Evolutionary conservation across 2,797 vertebrate species (phyloP).

Genomic region (Anniella stebbinsi): DNA sequence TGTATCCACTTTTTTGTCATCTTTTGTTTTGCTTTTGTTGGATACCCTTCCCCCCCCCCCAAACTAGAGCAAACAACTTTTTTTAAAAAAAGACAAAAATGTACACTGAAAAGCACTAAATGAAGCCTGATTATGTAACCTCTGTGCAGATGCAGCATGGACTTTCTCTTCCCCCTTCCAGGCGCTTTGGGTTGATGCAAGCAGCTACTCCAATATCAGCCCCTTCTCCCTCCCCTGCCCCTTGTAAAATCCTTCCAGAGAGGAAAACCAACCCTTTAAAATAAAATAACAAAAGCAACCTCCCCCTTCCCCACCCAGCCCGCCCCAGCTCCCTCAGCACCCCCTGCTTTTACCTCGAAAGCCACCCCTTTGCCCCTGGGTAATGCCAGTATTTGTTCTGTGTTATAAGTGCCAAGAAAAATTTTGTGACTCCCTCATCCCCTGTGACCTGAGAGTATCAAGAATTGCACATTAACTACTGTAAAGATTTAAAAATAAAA

Average conservation of each 20-base stretch:
- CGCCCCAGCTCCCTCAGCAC: not conserved
- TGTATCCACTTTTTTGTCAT: constrained; percentile 33
- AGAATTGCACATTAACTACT: constrained; percentile 94
- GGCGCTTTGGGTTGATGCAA: constrained; percentile 44
- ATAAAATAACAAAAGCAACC: constrained; percentile 39
- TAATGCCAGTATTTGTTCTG: constrained; percentile 84
- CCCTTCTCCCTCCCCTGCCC: not conserved
- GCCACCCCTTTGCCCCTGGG: constrained; percentile 37
- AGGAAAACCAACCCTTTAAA: constrained; percentile 35
- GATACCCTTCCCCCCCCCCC: not conserved
- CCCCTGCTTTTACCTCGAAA: constrained; percentile 34
- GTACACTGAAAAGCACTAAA: constrained; percentile 48
- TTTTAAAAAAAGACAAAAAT: constrained; percentile 32
- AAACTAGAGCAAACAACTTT: constrained; percentile 34
- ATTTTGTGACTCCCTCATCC: constrained; percentile 68
- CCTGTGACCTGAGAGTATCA: constrained; percentile 87
- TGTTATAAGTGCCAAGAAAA: constrained; percentile 90
- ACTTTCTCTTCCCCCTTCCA: constrained; percentile 28
- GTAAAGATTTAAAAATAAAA: constrained; percentile 80
- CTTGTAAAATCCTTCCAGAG: constrained; percentile 27
- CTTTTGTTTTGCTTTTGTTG: constrained; percentile 28
- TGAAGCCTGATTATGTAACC: constrained; percentile 43
- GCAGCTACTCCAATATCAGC: constrained; percentile 30
- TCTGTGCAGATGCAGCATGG: constrained; percentile 48
- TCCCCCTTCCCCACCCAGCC: not conserved